phyloP scores from a whole-genome alignment of 2,797 vertebrate genomes.

The Lepus oiostolus region DNA sequence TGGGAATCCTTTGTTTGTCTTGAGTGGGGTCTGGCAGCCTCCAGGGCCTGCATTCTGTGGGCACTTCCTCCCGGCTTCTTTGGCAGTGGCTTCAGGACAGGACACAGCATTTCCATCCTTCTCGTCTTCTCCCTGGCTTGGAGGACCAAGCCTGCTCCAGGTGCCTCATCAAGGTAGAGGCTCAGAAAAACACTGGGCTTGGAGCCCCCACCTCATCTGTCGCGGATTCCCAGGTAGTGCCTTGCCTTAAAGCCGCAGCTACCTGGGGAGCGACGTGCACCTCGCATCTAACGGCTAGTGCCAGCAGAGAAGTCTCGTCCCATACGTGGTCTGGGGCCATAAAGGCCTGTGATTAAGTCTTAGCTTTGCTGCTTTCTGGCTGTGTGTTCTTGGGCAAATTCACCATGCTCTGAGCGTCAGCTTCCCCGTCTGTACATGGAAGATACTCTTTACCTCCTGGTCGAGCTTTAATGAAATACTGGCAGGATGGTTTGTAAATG shows the following conservation, averaged over 20 bases:
- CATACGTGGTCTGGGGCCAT: background rate
- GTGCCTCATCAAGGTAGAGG: background rate
- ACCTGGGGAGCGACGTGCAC: background rate
- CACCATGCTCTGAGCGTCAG: background rate
- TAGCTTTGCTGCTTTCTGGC: background rate
- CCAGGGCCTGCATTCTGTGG: background rate
- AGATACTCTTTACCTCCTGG: background rate
- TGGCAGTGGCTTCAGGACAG: background rate
- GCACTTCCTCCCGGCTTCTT: background rate
- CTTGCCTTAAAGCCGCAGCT: background rate
- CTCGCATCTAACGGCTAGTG: background rate
- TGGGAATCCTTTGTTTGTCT: slow-evolving; percentile 29
- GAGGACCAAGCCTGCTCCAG: background rate
- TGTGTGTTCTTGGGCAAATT: background rate
- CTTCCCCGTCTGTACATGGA: background rate
- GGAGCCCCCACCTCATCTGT: background rate
- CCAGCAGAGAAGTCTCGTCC: background rate
- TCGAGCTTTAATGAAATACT: slow-evolving; percentile 18
- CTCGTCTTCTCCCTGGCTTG: background rate
- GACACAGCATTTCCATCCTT: background rate
- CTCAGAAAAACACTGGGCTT: background rate
- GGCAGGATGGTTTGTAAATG: background rate
- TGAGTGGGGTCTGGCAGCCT: background rate
- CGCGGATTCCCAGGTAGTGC: background rate
- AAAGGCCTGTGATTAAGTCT: background rate